Conservation (phyloP, 1,140 invertebrate genomes). For the Drosophila mauritiana region DNA sequence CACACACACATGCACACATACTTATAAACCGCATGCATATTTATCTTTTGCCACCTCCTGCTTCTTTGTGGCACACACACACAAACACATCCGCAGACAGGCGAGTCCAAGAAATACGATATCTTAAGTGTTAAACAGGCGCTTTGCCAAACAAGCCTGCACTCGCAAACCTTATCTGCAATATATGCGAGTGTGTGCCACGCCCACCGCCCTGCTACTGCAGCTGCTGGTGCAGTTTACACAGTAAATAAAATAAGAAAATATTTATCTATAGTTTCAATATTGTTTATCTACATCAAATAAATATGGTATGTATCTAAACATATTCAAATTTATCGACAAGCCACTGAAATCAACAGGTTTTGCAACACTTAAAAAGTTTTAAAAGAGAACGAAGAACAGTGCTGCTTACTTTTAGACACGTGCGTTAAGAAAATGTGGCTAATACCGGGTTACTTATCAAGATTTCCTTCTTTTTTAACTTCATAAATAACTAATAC, state of each 20-base stretch:
- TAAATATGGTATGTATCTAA: no score
- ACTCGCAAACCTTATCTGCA: conserved; percentile 40
- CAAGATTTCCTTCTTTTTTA: no score
- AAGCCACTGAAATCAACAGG: no score
- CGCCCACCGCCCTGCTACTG: conserved; percentile 41
- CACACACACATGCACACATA: conserved; percentile 24
- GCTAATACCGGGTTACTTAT: no score
- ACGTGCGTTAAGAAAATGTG: no score
- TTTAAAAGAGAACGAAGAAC: no score
- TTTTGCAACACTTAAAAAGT: no score
- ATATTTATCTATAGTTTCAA: not conserved
- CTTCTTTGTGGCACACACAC: conserved; percentile 43
- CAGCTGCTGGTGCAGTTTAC: conserved; percentile 45
- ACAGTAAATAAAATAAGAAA: not conserved
- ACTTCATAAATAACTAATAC: no score
- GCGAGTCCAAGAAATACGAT: conserved; percentile 73
- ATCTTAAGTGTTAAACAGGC: conserved; percentile 82
- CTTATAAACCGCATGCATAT: conserved; percentile 79
- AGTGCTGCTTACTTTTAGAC: not conserved
- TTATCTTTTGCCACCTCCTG: conserved; percentile 65
- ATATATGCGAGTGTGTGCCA: conserved; percentile 12
- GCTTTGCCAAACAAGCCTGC: conserved; percentile 79
- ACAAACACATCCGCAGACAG: conserved; percentile 35
- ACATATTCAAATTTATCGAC: no score
- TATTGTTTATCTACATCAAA: not conserved